phyloP scores from a whole-genome alignment of 1,140 invertebrate species.

The Drosophila guanche region DNA sequence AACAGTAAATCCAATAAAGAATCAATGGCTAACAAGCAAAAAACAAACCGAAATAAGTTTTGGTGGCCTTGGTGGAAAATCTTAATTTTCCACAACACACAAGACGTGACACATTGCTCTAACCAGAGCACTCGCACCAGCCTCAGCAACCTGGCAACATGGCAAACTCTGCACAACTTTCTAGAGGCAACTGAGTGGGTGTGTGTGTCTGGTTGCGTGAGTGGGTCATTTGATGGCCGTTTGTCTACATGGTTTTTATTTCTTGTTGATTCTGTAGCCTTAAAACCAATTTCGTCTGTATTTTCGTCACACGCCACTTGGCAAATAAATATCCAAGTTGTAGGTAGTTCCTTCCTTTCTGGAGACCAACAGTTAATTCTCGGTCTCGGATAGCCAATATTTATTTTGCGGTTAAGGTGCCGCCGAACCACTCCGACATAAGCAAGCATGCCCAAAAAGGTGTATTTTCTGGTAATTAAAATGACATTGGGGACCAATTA shows the following conservation, averaged over 20 bases:
- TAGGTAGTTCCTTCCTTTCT: slow-evolving; percentile 16
- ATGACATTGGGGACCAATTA: no score
- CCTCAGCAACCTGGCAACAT: slow-evolving; percentile 8
- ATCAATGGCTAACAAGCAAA: slow-evolving; percentile 71
- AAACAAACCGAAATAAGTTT: slow-evolving; percentile 58
- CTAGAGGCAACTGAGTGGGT: slow-evolving; percentile 7
- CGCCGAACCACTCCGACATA: slow-evolving; percentile 3
- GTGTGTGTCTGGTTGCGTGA: slow-evolving; percentile 9
- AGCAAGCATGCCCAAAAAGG: slow-evolving; percentile 10
- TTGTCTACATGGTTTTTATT: slow-evolving; percentile 28
- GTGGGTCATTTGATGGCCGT: slow-evolving; percentile 50
- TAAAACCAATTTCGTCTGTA: slow-evolving; percentile 59
- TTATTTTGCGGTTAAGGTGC: slow-evolving; percentile 13
- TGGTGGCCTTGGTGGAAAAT: slow-evolving; percentile 35
- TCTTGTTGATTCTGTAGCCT: slow-evolving; percentile 34
- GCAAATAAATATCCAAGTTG: slow-evolving; percentile 37
- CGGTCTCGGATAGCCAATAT: slow-evolving; percentile 33
- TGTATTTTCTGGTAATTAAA: no score
- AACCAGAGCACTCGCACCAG: not conserved
- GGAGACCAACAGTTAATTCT: slow-evolving; percentile 38
- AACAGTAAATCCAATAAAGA: slow-evolving; percentile 48
- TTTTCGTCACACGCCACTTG: slow-evolving; percentile 57
- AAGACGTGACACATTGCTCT: slow-evolving; percentile 70
- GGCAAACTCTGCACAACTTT: slow-evolving; percentile 61
- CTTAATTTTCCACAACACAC: slow-evolving; percentile 68